Base-by-base conservation (phyloP, 2,888 invertebrate genomes). In the Harpalus rubripes region DNA sequence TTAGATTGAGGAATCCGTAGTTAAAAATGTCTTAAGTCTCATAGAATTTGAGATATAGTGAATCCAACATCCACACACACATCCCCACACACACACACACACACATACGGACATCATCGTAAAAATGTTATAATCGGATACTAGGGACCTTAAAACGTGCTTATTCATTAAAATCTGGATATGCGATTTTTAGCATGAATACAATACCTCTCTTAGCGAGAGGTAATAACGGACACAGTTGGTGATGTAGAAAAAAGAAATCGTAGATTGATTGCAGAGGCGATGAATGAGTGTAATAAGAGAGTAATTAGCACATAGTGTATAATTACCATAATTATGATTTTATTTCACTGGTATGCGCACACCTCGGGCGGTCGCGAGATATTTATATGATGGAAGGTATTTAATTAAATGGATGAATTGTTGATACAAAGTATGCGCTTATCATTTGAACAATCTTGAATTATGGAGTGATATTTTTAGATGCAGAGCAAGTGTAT, bases 301-400 rank as follows among this genome's bases (percentile, higher is more conserved):
- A 74, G 58, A 74, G 74, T 83, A 76, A 83, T 83, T 83, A 83
- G 61, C 83, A 83, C 76, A 83, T 59, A 72, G 56, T 15, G 58
- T 56, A 16, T 83, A 83, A 83, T 83, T 76, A 83, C 83, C 61
- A 83, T 83, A 83, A 83, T 83, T 83, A 76, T 61, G 15, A 83
- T 76, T 83, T 83, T 83, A 83, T 83, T 83, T 68, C 83, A 76
- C 41, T 72, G 59, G 74, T 59, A 83, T 74, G 32, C 61, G 52
- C 76, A 18, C 16, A 8, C 18, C 72, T 74, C 72, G 10, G 83
- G 83, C 76, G 61, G 74, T 83, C 83, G 39, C 52, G 56, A 26
- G 15, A 59, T 82, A 82, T 82, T 82, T 82, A 72, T 61, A 7
- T 80, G 82, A 52, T 41, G 52, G 52, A 41, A 16, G 78, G 58